Evolutionary conservation across 2,113 vertebrate species (phyloP).

Genomic region (Apteryx owenii): DNA sequence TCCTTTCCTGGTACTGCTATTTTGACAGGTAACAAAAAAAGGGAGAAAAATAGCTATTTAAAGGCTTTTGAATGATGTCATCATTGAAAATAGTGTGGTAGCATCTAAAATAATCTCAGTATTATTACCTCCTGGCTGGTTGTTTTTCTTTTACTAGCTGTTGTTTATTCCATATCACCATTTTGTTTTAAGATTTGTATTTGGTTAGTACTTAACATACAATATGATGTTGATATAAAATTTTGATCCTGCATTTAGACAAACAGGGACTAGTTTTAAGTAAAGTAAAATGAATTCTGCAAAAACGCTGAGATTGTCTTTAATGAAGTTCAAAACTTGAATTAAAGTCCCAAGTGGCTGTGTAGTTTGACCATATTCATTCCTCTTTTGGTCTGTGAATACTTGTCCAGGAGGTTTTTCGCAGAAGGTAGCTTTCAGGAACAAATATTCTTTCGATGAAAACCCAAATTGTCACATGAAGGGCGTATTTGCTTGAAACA

Average conservation of each 20-base stretch:
- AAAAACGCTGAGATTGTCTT: slow-evolving; percentile 3
- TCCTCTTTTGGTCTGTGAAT: not conserved
- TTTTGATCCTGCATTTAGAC: not conserved
- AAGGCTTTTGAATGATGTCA: slow-evolving; percentile 17
- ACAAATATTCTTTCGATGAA: not conserved
- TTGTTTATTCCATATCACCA: not conserved
- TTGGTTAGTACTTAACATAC: not conserved
- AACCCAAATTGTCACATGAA: not conserved
- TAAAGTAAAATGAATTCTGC: not conserved
- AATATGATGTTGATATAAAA: not conserved
- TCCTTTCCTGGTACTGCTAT: slow-evolving; percentile 10
- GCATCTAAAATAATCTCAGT: slow-evolving; percentile 1
- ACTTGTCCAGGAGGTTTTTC: not conserved
- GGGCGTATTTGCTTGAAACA: not conserved
- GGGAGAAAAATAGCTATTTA: not conserved
- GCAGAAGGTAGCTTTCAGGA: not conserved
- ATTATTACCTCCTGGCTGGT: slow-evolving; percentile 4
- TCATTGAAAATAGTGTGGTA: not conserved
- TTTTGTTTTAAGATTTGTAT: slow-evolving; percentile 29
- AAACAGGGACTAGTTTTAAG: not conserved
- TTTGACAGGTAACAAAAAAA: slow-evolving; percentile 35
- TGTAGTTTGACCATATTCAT: slow-evolving; percentile 33
- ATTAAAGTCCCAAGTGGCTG: slow-evolving; percentile 42
- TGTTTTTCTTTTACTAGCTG: slow-evolving; percentile 24
- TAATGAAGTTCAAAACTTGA: slow-evolving; percentile 58